Base-by-base conservation (phyloP, 2,888 invertebrate species). In the Drosophila monieri region DNA sequence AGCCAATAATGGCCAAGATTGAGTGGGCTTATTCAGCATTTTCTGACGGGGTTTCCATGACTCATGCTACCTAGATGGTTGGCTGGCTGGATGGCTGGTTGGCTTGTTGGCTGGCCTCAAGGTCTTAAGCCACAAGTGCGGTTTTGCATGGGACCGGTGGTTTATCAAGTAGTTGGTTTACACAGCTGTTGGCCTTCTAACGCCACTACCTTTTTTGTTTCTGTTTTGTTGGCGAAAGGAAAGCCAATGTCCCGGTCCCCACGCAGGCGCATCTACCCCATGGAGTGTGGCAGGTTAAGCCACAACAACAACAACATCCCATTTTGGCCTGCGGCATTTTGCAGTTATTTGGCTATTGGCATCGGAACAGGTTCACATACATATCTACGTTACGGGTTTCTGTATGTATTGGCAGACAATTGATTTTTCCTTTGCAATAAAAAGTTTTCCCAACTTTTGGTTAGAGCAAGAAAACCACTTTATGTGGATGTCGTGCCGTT, bases 351-450 rank as follows among this genome's bases (percentile, higher is more conserved):
- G 59, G 74, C 55, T 62, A 58, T 54, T 49, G 65, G 48, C 65
- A 37, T 47, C 46, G 52, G 64, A 65, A 65, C 65, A 65, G 65
- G 65, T 65, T 65, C 62, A 65, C 52, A 53, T 47, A 46, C 14
- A 61, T 44, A 25, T 27, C n/a, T 30, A 15, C 4, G 4, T 44
- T 23, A 15, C 52, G n/a, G 21, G 12, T 43, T 12, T 25, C 15
- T 37, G 3, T 76, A 71, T 78, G 77, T 61, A 72, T 65, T 61
- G 71, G 35, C 81, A 85, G 79, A 81, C 81, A 81, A 81, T 81
- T 81, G 81, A 85, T 81, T 81, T 81, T 81, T 85, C 85, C 79
- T 81, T 32, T 70, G 71, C 59, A 76, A 71, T 80, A 76, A 71
- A 35, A 35, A 76, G 68, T 66, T 62, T 67, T 68, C 54, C 47